Conservation (phyloP, 2,797 vertebrate genomes). For the Scleropages formosus region DNA sequence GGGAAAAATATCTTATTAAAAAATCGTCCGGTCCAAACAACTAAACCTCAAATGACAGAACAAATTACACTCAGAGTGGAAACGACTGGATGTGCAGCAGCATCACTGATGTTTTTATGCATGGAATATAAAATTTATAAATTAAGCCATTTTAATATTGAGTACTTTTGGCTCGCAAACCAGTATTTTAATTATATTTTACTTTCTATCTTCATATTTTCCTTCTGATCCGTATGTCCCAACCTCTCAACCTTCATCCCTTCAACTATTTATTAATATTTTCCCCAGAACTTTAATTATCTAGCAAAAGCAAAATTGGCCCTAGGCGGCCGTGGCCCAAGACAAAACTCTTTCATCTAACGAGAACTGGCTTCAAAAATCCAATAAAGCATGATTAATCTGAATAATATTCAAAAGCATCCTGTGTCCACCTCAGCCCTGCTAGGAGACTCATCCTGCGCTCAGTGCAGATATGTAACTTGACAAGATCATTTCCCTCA, state of each 20-base stretch:
- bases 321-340: not conserved
- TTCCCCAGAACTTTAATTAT: constrained; percentile 17
- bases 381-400: constrained; percentile 7
- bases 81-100: too few relatives aligned
- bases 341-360: not conserved
- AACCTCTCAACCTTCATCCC: not conserved
- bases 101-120: too few relatives aligned
- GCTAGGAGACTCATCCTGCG: too few relatives aligned
- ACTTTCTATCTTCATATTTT: constrained; percentile 18
- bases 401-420: constrained; percentile 6
- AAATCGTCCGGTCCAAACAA: too few relatives aligned
- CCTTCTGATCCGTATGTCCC: too few relatives aligned
- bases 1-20: too few relatives aligned
- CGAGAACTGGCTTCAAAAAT: constrained; percentile 7
- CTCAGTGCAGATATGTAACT: not conserved
- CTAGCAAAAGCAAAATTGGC: not conserved
- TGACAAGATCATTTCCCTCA: not conserved
- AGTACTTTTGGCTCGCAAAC: too few relatives aligned
- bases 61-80: too few relatives aligned
- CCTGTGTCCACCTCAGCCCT: constrained; percentile 7
- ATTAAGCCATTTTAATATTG: too few relatives aligned
- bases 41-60: too few relatives aligned
- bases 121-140: too few relatives aligned
- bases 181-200: not conserved
- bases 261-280: not conserved